Evolutionary conservation across 2,113 vertebrate genomes (phyloP), one percentile per base, ranked within the genome.

Genomic region (Helogale parvula): DNA sequence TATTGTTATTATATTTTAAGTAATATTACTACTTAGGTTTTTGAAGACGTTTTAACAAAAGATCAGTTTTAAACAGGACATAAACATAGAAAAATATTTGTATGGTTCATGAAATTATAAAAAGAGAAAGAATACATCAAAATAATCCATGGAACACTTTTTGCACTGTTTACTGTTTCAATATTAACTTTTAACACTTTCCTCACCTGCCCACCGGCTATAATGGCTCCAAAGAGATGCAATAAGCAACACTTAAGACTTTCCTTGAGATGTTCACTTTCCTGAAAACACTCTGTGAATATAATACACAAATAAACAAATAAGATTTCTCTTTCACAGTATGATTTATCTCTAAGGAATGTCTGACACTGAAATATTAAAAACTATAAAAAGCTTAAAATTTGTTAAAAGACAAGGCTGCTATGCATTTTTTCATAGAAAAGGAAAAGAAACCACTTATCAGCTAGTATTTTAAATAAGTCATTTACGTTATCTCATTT

Each of bases 201-300:
- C 54, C 98, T 99, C 97, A 99, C 99, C 99, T 99, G 99, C 92
- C 99, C 99, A 84, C 99, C 99, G 29, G 99, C 99, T 87, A 99
- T 99, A 96, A 99, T 99, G 88, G 99, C 99, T 98, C 99, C 99
- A 98, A 99, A 99, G 85, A 99, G 99, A 98, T 99, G 99, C 35
- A 99, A 98, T 88, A 99, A 98, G 96, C 99, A 99, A 98, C 99
- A 99, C 92, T 99, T 99, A 80, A 99, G 98, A 97, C 99, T 99
- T 98, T 99, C 99, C 97, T 99, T 99, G 96, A 99, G 99, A 98
- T 99, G 99, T 95, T 99, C 99, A 35, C 99, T 99, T 98, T 99
- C 99, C 98, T 99, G 99, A 99, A 99, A 99, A 98, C 99, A 99
- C 97, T 99, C 99, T 99, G 98, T 93, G 17, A 96, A 81, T 93